Conservation (phyloP, 2,113 vertebrate species). For the Syngnathoides biaculeatus region DNA sequence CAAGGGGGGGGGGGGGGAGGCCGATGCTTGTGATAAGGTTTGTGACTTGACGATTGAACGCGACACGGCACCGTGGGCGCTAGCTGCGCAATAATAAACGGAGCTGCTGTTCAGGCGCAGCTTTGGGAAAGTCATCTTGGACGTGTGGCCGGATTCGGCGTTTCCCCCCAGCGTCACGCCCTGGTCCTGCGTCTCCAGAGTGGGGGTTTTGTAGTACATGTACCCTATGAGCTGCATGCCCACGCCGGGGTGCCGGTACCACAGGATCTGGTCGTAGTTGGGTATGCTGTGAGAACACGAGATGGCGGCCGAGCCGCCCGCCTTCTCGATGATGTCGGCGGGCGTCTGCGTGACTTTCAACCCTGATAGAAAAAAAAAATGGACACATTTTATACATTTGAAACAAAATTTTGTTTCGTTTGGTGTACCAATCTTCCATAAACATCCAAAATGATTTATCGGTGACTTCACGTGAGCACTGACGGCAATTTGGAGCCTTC, state of each 20-base stretch:
- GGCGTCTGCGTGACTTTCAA: conserved; percentile 27
- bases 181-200: background rate
- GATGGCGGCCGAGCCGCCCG: conserved; percentile 2
- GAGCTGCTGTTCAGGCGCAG: conserved; percentile 4
- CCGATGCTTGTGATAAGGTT: conserved; percentile 4
- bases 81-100: conserved; percentile 32
- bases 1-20: background rate
- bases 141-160: background rate
- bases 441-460: no score
- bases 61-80: conserved; percentile 13
- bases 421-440: no score
- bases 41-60: conserved; percentile 1
- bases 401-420: no score
- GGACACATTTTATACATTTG: no score
- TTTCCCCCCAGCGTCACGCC: background rate
- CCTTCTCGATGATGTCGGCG: background rate
- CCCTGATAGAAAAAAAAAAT: conserved; percentile 21
- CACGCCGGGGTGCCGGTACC: conserved; percentile 38
- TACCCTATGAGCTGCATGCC: conserved; percentile 31
- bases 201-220: background rate
- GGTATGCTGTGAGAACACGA: conserved; percentile 50
- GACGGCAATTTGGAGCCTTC: no score
- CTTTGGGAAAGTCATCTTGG: background rate
- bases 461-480: no score
- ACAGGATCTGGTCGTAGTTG: conserved; percentile 36